Base-by-base conservation (phyloP, 1,140 invertebrate species). In the Drosophila equinoxialis region DNA sequence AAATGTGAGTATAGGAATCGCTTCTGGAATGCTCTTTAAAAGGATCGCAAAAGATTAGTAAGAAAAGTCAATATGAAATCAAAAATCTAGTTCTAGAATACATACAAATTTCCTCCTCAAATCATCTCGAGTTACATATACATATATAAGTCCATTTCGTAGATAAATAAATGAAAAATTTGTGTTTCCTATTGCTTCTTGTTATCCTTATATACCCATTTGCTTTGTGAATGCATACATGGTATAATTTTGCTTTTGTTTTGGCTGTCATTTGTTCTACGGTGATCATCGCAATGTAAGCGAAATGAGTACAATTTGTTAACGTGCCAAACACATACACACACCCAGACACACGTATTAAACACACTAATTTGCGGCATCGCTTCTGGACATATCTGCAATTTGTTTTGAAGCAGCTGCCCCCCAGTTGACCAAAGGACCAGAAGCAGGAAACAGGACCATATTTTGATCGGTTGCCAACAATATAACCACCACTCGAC, bases 361-460 rank as follows among this genome's bases (percentile, higher is more conserved):
- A 87, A 84, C 80, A 83, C 74, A 85, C 89, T 91, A 90, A 90
- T 90, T 90, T 90, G 87, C 68, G 87, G 87, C 87, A 90, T 90
- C 80, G 84, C 87, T 90, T 87, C 87, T 79, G 78, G 87, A 81
- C 87, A 90, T 90, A 90, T 90, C 74, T 73, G 80, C 82, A 87
- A 87, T 83, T 87, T 90, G 70, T 90, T 83, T 64, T 30, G 65
- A 65, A 71, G 30, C 87, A 90, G 83, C 82, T 86, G 82, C 81
- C 83, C 83, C 83, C 51, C 57, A 51, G 45, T 41, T 20, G 30
- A 14, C 30, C 54, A 35, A 39, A 42, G 33, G 59, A 63, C 17
- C 65, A 62, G 30, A 30, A 30, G 30, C 30, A 30, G 30, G 30
- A 30, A 6, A 30, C 54, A 42, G 33, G 59, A 63, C 17, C 58